Evolutionary conservation across 2,113 vertebrate species (phyloP), one percentile per base, ranked within the genome.

Genomic region (Puma concolor): DNA sequence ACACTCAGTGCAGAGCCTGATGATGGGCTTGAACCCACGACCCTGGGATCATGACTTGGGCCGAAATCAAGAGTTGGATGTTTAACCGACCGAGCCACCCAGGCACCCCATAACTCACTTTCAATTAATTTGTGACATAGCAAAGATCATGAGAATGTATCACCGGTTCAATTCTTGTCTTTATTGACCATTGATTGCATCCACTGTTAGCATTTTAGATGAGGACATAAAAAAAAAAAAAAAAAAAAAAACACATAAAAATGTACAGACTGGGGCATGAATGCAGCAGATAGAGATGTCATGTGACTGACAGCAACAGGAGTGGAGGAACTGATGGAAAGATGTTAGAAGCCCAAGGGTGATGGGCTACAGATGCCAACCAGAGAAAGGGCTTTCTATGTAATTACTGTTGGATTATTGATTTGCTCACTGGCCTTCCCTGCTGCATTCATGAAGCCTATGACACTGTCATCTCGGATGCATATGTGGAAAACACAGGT

Each of bases 141-240:
- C 44, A 36, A 92, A 97, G 94, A 81, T 41, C 52, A 36, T 52
- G 64, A 91, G 38, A 72, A 21, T 29, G 29, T 82, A 48, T 25
- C 29, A 69, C 8, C 21, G 17, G 33, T 69, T 36, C 10, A 1
- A 6, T 36, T 48, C 23, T 66, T 77, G 16, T 54, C 96, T 97
- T 93, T 94, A 74, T 44, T 50, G 66, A 77, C 3, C 2, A 38
- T 14, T 10, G 63, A 84, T 8, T 74, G 41, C 9, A 3, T 60
- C 3, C 11, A 4, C 9, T 88, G 25, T 86, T 79, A 63, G 67
- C 31, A 48, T 14, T 96, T 83, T 50, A 52, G 25, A 81, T 36
- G 69, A 93, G 17, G 29, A 64, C 9, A 79, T 85, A 77, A 81
- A 50, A n/a, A 91, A 66, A 93, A 92, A 31, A 80, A 72, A 50